phyloP scores from a whole-genome alignment of 2,888 invertebrate species.

The Orthosia gracilis region DNA sequence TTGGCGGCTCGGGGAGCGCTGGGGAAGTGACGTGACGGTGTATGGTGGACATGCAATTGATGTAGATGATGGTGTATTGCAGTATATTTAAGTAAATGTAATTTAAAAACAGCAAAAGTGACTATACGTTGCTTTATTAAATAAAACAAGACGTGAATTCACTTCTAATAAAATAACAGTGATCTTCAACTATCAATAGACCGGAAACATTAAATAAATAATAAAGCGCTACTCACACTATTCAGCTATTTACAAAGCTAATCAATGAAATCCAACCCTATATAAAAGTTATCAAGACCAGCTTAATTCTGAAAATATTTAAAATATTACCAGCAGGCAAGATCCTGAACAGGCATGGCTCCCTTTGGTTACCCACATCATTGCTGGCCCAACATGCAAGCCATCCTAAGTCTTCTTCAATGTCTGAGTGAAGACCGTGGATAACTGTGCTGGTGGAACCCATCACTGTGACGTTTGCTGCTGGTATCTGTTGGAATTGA shows the following conservation, averaged over 20 bases:
- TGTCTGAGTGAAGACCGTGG: slow-evolving; percentile 90
- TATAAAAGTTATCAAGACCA: too few species aligned
- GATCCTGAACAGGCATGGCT: slow-evolving; percentile 96
- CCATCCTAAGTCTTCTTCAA: slow-evolving; percentile 94
- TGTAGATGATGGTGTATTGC: not conserved
- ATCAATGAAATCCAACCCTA: too few species aligned
- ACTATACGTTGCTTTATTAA: too few species aligned
- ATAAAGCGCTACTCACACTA: too few species aligned
- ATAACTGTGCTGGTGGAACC: slow-evolving; percentile 92
- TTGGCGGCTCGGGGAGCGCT: slow-evolving; percentile 95
- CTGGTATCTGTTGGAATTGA: slow-evolving; percentile 85
- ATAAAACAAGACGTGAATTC: not conserved
- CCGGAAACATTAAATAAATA: too few species aligned
- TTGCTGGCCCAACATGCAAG: slow-evolving; percentile 97
- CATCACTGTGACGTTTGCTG: slow-evolving; percentile 87
- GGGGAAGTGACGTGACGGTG: slow-evolving; percentile 60
- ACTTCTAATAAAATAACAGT: not conserved
- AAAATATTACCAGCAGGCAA: slow-evolving; percentile 93
- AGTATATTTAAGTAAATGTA: too few species aligned
- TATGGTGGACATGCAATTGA: slow-evolving; percentile 20
- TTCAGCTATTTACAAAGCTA: not conserved
- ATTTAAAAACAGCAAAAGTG: too few species aligned
- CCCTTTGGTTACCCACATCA: slow-evolving; percentile 95
- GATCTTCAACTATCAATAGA: too few species aligned
- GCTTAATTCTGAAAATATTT: not conserved